Conservation (phyloP, 2,888 invertebrate species). For the Unio pictorum region DNA sequence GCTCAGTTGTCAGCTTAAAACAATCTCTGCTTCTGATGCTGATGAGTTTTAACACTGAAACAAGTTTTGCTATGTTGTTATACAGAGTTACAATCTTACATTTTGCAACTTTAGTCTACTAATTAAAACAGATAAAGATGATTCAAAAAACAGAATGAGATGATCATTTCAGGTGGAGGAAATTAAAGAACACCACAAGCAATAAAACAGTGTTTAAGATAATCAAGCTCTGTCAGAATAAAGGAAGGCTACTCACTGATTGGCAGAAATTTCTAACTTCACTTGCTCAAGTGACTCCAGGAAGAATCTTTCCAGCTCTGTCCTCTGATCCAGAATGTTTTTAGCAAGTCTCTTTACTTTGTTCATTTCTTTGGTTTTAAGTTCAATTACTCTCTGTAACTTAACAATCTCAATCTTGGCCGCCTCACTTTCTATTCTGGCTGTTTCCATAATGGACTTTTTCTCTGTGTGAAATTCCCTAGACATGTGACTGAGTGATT, state of each 20-base stretch:
- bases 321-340: constrained; percentile 70
- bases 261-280: constrained; percentile 64
- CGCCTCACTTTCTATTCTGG: constrained; percentile 62
- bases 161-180: too few species aligned
- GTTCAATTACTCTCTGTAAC: constrained; percentile 66
- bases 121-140: too few species aligned
- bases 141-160: too few species aligned
- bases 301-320: constrained; percentile 71
- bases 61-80: too few species aligned
- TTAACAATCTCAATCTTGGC: constrained; percentile 65
- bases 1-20: too few species aligned
- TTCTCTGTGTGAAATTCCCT: constrained; percentile 68
- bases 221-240: too few species aligned
- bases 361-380: constrained; percentile 70
- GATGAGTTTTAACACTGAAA: too few species aligned
- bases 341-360: constrained; percentile 69
- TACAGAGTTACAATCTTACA: too few species aligned
- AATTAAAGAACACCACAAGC: too few species aligned
- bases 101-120: too few species aligned
- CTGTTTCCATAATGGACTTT: constrained; percentile 41
- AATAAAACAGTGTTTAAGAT: too few species aligned
- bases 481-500: constrained; percentile 68
- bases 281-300: constrained; percentile 69
- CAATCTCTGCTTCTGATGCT: too few species aligned
- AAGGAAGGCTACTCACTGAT: constrained; percentile 58